Percentiles rank a stretch among this genome's conserved stretches.
Conservation (phyloP, 2,113 vertebrate genomes). For the Amphilophus citrinellus region DNA sequence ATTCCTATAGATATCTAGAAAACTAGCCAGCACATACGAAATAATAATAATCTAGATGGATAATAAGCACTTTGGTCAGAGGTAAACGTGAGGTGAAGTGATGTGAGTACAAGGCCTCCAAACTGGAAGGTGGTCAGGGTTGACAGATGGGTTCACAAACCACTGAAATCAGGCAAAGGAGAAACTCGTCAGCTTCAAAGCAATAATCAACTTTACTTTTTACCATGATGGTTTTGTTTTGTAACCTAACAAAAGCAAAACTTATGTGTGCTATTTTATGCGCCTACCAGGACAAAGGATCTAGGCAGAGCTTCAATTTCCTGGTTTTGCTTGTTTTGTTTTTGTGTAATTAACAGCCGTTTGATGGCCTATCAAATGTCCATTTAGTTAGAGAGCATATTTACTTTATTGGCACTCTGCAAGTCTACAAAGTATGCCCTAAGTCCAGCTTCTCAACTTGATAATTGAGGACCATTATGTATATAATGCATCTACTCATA, state of each 20-base stretch:
- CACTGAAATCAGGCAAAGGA: neutral
- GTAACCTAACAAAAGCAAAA: neutral
- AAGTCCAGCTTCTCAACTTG: neutral
- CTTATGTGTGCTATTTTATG: neutral
- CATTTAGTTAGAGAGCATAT: neutral
- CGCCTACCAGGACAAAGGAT: neutral
- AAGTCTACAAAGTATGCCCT: neutral
- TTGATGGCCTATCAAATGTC: neutral
- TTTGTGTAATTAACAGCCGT: neutral
- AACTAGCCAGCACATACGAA: neutral
- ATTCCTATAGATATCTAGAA: neutral
- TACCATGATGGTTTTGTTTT: rapidly evolving
- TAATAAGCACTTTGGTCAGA: neutral
- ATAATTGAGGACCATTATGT: neutral
- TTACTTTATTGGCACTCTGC: neutral
- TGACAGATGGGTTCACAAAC: neutral
- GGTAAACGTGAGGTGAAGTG: neutral
- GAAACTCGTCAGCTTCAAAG: neutral
- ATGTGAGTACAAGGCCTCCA: neutral
- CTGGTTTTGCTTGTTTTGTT: neutral
- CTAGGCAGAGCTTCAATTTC: neutral
- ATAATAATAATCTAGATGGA: neutral
- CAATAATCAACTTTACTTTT: neutral
- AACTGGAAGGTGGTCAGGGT: neutral
- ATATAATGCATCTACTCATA: neutral